Conservation (phyloP, 2,888 invertebrate species). For the Lacanobia wlatinum region DNA sequence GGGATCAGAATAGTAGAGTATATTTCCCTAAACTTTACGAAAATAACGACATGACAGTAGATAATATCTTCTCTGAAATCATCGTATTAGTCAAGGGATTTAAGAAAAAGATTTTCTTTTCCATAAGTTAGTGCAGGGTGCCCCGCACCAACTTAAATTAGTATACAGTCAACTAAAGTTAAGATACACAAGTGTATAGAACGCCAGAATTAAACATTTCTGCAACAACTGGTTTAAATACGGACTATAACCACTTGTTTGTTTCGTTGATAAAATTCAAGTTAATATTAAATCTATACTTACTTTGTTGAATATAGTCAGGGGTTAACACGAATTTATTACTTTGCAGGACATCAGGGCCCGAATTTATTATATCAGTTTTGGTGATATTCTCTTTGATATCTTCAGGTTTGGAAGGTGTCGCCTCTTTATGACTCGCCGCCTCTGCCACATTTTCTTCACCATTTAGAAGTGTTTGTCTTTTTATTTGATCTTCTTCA, state of each 20-base stretch:
- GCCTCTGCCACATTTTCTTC: conserved; percentile 86
- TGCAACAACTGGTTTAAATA: background rate
- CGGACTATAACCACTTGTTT: background rate
- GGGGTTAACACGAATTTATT: conserved; percentile 96
- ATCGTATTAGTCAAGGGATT: background rate
- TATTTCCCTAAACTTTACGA: background rate
- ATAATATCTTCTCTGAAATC: background rate
- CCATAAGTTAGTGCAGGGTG: background rate
- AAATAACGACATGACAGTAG: background rate
- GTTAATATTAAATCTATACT: conserved; percentile 80
- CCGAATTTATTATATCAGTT: conserved; percentile 83
- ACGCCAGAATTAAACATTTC: background rate
- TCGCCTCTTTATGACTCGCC: conserved; percentile 82
- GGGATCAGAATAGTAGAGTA: background rate
- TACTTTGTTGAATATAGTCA: conserved; percentile 98
- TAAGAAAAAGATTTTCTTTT: background rate
- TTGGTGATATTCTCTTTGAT: conserved; percentile 84
- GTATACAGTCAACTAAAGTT: too few relatives aligned
- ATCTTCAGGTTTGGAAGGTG: conserved; percentile 84
- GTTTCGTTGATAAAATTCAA: conserved; percentile 5
- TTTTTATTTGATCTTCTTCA: conserved; percentile 82
- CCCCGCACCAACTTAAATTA: background rate
- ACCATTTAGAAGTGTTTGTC: conserved; percentile 83
- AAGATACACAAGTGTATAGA: background rate
- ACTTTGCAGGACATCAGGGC: conserved; percentile 75